Conservation (phyloP, 2,888 invertebrate species). For the Tipula lateralis region DNA sequence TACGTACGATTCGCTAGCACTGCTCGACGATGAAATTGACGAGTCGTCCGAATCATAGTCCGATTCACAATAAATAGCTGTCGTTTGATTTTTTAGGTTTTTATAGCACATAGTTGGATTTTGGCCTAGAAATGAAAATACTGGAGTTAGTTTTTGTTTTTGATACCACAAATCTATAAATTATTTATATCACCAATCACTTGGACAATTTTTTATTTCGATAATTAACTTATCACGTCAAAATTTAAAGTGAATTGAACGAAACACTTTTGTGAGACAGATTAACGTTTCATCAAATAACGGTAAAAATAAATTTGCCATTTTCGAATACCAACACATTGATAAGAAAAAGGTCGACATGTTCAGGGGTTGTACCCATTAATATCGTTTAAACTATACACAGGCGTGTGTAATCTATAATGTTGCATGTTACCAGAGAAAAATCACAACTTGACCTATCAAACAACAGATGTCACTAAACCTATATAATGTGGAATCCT, state of each 20-base stretch:
- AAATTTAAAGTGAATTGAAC: not conserved
- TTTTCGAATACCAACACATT: too few species aligned
- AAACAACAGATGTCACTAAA: too few species aligned
- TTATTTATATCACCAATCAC: too few species aligned
- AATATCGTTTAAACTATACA: too few species aligned
- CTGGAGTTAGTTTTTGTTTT: not conserved
- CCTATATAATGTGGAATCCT: too few species aligned
- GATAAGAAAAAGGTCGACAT: too few species aligned
- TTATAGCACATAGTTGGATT: not conserved
- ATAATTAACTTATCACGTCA: constrained; percentile 11
- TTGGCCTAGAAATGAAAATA: not conserved
- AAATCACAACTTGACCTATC: too few species aligned
- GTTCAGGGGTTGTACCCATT: too few species aligned
- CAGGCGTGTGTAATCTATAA: too few species aligned
- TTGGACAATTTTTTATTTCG: not conserved
- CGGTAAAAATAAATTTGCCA: too few species aligned
- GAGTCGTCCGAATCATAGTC: not conserved
- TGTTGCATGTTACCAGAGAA: too few species aligned
- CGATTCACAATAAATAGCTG: not conserved
- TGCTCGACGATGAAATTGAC: not conserved
- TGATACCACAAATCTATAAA: not conserved
- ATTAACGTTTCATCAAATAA: not conserved
- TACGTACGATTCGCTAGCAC: not conserved
- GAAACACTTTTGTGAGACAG: not conserved
- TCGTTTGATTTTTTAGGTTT: not conserved